Evolutionary conservation across 2,113 vertebrate genomes (phyloP).

Genomic region (Tricholaema leucomelas): DNA sequence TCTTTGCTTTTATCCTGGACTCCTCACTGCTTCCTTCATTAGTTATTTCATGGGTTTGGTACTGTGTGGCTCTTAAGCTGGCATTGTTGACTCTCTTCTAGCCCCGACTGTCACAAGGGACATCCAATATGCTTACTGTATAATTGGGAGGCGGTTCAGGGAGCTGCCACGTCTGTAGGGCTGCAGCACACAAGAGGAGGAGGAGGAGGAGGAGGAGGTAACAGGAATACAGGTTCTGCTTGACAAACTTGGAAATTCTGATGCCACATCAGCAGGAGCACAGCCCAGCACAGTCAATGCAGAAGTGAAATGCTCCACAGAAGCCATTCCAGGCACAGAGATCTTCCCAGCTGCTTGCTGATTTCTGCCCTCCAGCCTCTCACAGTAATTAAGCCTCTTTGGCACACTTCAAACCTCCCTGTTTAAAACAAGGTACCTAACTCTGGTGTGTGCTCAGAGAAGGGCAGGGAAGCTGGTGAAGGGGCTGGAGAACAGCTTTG

Average conservation of each 20-base stretch:
- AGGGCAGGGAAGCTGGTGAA: too few species aligned
- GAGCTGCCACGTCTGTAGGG: slow-evolving; percentile 68
- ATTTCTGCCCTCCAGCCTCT: background rate
- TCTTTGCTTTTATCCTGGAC: background rate
- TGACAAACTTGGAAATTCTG: slow-evolving; percentile 60
- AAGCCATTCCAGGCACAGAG: background rate
- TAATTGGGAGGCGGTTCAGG: slow-evolving; percentile 15
- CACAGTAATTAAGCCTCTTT: too few species aligned
- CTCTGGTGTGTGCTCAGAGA: too few species aligned
- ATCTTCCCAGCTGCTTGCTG: background rate
- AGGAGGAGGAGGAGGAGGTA: slow-evolving; percentile 40
- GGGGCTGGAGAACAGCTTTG: too few species aligned
- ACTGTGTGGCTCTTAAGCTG: slow-evolving; percentile 29
- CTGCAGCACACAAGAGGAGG: slow-evolving; percentile 57
- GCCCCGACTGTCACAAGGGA: background rate
- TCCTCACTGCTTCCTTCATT: background rate
- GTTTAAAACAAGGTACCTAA: background rate
- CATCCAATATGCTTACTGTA: background rate
- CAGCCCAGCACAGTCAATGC: slow-evolving; percentile 5
- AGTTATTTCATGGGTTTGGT: background rate
- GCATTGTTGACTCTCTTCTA: slow-evolving; percentile 14
- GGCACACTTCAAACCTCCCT: background rate
- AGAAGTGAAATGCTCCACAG: background rate
- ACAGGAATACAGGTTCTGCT: slow-evolving; percentile 60
- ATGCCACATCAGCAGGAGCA: slow-evolving; percentile 71